A percentile compares a stretch with the other conserved stretches of the same genome.
These are phyloP conservation scores for Onthophagus sagittarius DNA, from an alignment of 2,888 invertebrate genomes.

Conservation along the genomic window DNA sequence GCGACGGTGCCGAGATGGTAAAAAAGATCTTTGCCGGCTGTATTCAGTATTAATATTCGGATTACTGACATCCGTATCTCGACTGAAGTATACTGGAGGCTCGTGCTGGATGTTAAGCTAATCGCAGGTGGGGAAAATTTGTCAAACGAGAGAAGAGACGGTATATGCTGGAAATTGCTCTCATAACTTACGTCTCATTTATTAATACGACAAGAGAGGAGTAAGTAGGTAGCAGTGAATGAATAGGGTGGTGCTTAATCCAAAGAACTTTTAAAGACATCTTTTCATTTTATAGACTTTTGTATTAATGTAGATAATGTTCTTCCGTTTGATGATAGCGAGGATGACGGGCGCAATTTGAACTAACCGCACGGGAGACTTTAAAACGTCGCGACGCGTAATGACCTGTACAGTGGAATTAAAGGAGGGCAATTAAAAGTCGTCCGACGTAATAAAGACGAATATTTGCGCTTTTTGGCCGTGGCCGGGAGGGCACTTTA, in stretches of 20 bases:
- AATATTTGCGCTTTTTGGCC: conserved; percentile 35
- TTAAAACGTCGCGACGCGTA: conserved; percentile 28
- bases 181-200: not conserved
- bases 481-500: conserved; percentile 18
- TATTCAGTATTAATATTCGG: conserved; percentile 44
- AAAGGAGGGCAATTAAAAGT: conserved; percentile 43
- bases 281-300: not conserved
- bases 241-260: not conserved
- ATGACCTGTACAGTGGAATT: conserved; percentile 40
- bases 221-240: not conserved
- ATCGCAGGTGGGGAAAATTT: conserved; percentile 45
- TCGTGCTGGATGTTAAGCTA: conserved; percentile 32
- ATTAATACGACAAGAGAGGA: not conserved
- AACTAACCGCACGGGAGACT: not conserved
- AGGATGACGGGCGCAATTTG: not conserved
- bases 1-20: not conserved
- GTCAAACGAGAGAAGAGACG: conserved; percentile 25
- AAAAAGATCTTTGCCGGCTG: conserved; percentile 22
- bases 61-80: conserved; percentile 44
- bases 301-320: not conserved
- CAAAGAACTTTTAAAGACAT: not conserved
- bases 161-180: not conserved
- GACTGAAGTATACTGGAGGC: conserved; percentile 19
- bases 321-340: not conserved
- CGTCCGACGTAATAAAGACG: conserved; percentile 42